Evolutionary conservation across 2,888 invertebrate genomes (phyloP), one percentile per base, ranked within the genome.

Genomic region (Microplitis manilae): DNA sequence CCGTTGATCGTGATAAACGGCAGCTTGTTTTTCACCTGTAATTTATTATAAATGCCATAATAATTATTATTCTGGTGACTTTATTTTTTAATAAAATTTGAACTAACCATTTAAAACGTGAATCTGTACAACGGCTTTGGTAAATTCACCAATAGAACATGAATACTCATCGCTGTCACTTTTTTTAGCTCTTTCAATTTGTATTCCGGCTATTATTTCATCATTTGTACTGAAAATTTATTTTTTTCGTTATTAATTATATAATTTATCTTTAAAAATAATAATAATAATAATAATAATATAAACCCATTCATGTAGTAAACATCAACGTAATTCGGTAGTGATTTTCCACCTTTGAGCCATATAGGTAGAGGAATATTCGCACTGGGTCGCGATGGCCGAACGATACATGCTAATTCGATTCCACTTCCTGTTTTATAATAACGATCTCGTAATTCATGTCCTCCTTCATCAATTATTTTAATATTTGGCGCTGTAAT

Each of bases 391-490:
- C 90, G 91, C 79, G 91, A 90, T 68, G 91, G 88, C 15, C 90
- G 90, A 64, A 91, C 91, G 84, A 91, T 89, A 81, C 94, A 94
- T 50, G 93, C 92, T 80, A 95, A 91, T 88, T 94, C 94, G 83
- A 95, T 94, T 76, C 93, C 92, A 88, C 94, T 94, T 83, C 95
- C 95, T 41, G 94, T 93, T 90, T 95, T 94, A 89, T 94, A 94
- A 88, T 94, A 94, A 84, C 94, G 92, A 89, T 94, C 94, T 84
- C 92, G 93, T 73, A 94, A 92, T 87, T 94, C 93, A 84, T 94
- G 93, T 74, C 93, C 93, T 84, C 93, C 93, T 84, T 94, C 94
- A 84, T 94, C 94, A 73, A 94, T 92, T 86, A 95, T 94, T 83
- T 93, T 92, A 81, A 95, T 91, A 79, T 94, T 93, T 70, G 94